phyloP scores from a whole-genome alignment of 2,797 vertebrate species.

The Alexandromys oeconomus region DNA sequence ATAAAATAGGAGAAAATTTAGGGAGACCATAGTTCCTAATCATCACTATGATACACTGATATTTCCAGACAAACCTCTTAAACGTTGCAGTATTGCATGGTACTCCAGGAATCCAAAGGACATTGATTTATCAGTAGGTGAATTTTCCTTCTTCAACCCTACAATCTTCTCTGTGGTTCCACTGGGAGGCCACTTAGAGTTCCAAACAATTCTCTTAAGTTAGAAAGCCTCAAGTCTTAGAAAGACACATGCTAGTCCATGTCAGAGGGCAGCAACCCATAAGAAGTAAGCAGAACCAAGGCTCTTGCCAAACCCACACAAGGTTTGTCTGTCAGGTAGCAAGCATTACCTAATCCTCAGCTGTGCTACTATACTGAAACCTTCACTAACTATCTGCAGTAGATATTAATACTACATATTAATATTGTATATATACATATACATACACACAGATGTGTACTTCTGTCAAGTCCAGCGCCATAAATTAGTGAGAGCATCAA shows the following conservation, averaged over 20 bases:
- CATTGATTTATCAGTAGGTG: conserved; percentile 37
- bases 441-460: background rate
- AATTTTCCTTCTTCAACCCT: conserved; percentile 3
- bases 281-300: background rate
- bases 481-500: background rate
- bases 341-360: conserved; percentile 10
- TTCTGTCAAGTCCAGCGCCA: background rate
- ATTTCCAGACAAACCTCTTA: background rate
- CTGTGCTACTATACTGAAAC: conserved; percentile 12
- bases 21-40: background rate
- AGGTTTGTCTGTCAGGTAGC: background rate
- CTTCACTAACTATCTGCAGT: background rate
- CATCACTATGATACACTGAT: background rate
- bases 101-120: conserved; percentile 25
- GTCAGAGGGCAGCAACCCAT: background rate
- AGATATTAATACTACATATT: background rate
- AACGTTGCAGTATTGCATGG: background rate
- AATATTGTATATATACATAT: too few species aligned
- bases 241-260: background rate
- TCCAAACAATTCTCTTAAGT: conserved; percentile 32
- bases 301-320: background rate
- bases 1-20: background rate
- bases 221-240: conserved; percentile 21
- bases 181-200: conserved; percentile 19
- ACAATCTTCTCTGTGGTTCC: conserved; percentile 34